Evolutionary conservation across 2,797 vertebrate species (phyloP), one percentile per base, ranked within the genome.

Genomic region (Danio choprae): DNA sequence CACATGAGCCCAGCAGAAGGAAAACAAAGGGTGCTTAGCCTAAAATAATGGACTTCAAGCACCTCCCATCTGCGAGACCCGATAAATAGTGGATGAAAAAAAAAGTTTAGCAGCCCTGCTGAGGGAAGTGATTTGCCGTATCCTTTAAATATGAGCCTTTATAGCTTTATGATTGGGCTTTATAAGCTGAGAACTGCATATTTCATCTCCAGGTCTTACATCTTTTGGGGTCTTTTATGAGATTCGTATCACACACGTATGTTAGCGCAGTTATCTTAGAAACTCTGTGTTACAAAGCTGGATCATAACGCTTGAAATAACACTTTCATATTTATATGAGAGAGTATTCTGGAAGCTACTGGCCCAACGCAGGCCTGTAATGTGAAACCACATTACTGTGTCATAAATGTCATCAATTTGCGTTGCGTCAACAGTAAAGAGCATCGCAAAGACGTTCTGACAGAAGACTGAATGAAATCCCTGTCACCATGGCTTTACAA

Each of bases 11-110:
- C 40, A 0, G 20, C 29, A 41, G 55, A 60, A 78, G 60, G 65
- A 78, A 78, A 70, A 70, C 60, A 69, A 75, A 65, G 55, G 74
- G 51, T 60, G 56, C 36, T 78, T 70, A 59, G 55, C 8, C 58
- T 84, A 82, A 81, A 77, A 79, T 69, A 84, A 82, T 84, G 60
- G 80, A 60, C 84, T 78, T 81, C 74, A 84, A 84, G 85, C 79
- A 79, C 79, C 76, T 84, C 60, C 83, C 65, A 85, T 88, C 83
- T 84, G 80, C 82, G 79, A 85, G 79, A 56, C 74, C 72, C 62
- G 81, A 84, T 85, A 77, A 77, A 83, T 41, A 69, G 46, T 15
- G 29, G 69, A n/a, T 62, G 67, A 82, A 70, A 59, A 11, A 50
- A 72, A 73, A 81, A 79, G 46, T 74, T 43, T 71, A 51, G 60